Evolutionary conservation across 2,113 vertebrate species (phyloP).

Genomic region (Opisthocomus hoazin): DNA sequence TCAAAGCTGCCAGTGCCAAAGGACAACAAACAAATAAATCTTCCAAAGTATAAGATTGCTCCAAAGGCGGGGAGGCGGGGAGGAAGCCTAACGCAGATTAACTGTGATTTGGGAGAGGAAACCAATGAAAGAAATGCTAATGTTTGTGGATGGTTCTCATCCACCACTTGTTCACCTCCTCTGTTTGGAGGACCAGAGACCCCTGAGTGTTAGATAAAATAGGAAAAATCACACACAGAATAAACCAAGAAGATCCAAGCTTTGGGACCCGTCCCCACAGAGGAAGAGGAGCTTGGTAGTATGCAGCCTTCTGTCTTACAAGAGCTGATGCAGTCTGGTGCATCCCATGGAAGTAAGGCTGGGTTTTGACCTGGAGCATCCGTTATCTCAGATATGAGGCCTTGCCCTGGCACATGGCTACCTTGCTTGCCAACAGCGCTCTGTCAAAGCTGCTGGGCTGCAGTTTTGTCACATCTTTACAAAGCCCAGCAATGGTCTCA

Average conservation of each 20-base stretch:
- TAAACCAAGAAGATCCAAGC: not conserved
- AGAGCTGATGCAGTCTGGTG: not conserved
- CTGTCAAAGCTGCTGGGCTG: not conserved
- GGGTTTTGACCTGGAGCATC: not conserved
- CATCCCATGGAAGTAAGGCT: not conserved
- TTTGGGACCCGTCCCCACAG: not conserved
- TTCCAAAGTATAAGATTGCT: not conserved
- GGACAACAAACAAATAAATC: too few species aligned
- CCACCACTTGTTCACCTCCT: not conserved
- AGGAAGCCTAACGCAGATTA: not conserved
- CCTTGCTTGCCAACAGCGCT: not conserved
- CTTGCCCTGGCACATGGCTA: rapidly evolving
- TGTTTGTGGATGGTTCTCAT: not conserved
- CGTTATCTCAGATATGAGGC: not conserved
- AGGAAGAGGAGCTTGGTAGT: rapidly evolving
- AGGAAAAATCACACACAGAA: not conserved
- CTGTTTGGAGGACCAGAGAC: not conserved
- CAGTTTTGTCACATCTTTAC: not conserved
- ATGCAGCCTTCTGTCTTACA: not conserved
- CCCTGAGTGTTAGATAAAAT: not conserved
- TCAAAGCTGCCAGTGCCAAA: not conserved
- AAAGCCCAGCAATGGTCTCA: not conserved
- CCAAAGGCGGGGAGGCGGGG: not conserved
- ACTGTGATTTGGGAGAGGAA: not conserved
- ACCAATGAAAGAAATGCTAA: not conserved